Base-by-base conservation (phyloP, 53 echinoderm and acorn worm species). In the Crossaster papposus region DNA sequence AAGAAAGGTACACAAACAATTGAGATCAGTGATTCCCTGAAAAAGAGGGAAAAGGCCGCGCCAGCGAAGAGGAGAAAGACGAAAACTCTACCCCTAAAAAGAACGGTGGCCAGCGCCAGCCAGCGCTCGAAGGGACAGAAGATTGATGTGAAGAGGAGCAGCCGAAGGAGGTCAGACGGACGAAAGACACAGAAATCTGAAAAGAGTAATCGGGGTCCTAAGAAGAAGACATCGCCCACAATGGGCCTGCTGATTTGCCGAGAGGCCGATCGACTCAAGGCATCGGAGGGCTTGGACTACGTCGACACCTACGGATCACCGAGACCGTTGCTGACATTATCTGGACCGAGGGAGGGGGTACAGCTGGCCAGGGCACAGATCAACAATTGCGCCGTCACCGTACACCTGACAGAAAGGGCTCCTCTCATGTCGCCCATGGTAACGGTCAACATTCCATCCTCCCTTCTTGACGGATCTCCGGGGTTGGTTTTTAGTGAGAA, bases 391-490 rank as follows among this genome's bases (percentile, higher is more conserved):
- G 87, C 77, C 4, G 77, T 87, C 22, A 87, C 87, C 62, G 76
- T 87, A 33, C 87, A 77, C 77, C 33, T 87, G 63, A 51, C 36
- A 36, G 62, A 35, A 14, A 75, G 87, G 23, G 87, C 77, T 36
- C 87, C 87, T n/a, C 54, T 87, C 63, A 87, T 87, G 77, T 87
- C 87, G 26, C 87, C 87, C 63, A 63, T 87, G 87, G 87, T 87
- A n/a, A 87, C 87, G 13, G 87, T 87, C 2, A 87, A 77, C 77
- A 87, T 87, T 17, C 87, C 87, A 26, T 72, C 84, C 2, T 71
- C 72, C 38, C 14, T 51, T 51, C 15, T 72, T 31, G 44, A 18
- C 26, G 87, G 14, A 62, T 54, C 76, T 11, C 38, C 2, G 17
- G 77, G 65, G 36, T 23, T 58, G 26, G 53, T 20, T 58, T 18